Evolutionary conservation across 2,888 invertebrate genomes (phyloP).

Genomic region (Tachina grossa): DNA sequence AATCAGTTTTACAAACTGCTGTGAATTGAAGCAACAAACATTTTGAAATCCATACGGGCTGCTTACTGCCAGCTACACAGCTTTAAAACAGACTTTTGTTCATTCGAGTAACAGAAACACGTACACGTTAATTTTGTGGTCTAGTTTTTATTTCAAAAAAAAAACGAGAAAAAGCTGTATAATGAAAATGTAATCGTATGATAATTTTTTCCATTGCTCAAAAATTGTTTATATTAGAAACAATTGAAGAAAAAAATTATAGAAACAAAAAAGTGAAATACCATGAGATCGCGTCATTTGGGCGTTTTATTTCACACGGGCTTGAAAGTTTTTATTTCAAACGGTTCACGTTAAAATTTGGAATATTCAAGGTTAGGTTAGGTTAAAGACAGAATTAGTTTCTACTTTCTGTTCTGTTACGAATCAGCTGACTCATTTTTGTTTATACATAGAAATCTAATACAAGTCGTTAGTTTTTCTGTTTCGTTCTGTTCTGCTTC

Average conservation of each 20-base stretch:
- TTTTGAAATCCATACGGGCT: slow-evolving; percentile 49
- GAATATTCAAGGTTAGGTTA: background rate
- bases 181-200: slow-evolving; percentile 25
- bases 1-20: slow-evolving; percentile 25
- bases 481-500: too few species aligned
- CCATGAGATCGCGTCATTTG: slow-evolving; percentile 63
- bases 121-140: slow-evolving; percentile 46
- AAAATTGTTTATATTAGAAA: slow-evolving; percentile 18
- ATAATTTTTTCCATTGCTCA: slow-evolving; percentile 5
- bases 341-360: slow-evolving; percentile 7
- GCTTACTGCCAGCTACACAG: background rate
- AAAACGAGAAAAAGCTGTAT: background rate
- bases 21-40: slow-evolving; percentile 10
- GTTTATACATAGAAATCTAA: too few species aligned
- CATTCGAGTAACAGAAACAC: slow-evolving; percentile 23
- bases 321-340: slow-evolving; percentile 10
- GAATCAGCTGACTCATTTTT: too few species aligned
- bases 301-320: slow-evolving; percentile 63
- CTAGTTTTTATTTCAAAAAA: slow-evolving; percentile 45
- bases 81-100: slow-evolving; percentile 14
- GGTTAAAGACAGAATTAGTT: too few species aligned
- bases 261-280: slow-evolving; percentile 43
- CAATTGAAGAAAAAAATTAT: slow-evolving; percentile 46
- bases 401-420: too few species aligned
- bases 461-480: too few species aligned